Conservation (phyloP, 2,113 vertebrate species). For the Condylura cristata region DNA sequence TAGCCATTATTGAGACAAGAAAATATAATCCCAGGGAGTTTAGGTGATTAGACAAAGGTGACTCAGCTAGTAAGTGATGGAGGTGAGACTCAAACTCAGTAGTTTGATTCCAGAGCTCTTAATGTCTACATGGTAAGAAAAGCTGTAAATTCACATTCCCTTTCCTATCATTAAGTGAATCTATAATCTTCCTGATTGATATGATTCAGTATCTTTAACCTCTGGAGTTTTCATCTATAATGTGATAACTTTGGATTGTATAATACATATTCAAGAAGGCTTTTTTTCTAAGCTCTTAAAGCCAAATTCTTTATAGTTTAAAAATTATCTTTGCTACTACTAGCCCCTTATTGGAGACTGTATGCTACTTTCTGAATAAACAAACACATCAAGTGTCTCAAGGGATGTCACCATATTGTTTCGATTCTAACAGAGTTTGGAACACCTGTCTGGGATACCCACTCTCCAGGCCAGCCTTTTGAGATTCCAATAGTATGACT, state of each 20-base stretch:
- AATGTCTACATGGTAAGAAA: neutral
- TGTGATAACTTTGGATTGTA: neutral
- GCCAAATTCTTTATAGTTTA: neutral
- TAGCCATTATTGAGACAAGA: neutral
- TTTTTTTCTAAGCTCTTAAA: conserved; percentile 24
- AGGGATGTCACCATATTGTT: neutral
- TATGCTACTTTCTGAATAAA: conserved; percentile 32
- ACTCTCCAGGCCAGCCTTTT: neutral
- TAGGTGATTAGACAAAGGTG: neutral
- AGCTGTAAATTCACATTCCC: neutral
- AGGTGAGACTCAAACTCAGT: neutral
- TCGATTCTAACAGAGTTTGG: neutral
- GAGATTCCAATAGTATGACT: neutral
- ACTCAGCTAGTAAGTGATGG: neutral
- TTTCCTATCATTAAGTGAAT: neutral
- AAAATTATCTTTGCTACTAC: neutral
- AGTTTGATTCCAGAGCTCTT: neutral
- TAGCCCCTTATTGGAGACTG: too few species aligned
- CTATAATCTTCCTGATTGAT: neutral
- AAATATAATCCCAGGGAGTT: neutral
- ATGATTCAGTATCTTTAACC: neutral
- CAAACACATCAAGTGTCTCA: neutral
- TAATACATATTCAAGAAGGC: neutral
- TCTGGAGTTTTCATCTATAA: neutral
- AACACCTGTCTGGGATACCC: neutral